These are phyloP conservation scores for Odontomachus brunneus DNA, from an alignment of 1,140 invertebrate species.

Conservation along the genomic window DNA sequence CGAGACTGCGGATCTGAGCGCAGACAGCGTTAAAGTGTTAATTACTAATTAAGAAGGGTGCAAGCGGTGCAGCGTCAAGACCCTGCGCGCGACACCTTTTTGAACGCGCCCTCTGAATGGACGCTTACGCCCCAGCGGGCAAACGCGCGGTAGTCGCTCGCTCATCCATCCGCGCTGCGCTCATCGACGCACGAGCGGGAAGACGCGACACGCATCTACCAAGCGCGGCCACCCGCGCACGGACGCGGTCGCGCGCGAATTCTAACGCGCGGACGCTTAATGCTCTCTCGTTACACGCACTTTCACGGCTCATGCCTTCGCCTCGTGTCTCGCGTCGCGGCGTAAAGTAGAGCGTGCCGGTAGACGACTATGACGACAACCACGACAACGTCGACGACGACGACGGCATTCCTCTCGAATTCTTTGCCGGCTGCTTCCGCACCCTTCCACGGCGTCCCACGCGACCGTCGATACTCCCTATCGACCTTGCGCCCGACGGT, in stretches of 20 bases:
- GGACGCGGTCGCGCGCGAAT: constrained; percentile 52
- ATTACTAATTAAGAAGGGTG: constrained; percentile 86
- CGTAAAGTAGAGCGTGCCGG: constrained; percentile 69
- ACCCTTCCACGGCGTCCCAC: constrained; percentile 47
- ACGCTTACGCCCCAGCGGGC: constrained; percentile 80
- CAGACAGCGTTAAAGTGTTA: constrained; percentile 84
- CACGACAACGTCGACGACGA: constrained; percentile 13
- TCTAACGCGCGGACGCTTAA: constrained; percentile 70
- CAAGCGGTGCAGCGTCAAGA: constrained; percentile 75
- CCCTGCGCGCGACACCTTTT: constrained; percentile 81
- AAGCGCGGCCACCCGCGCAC: constrained; percentile 65
- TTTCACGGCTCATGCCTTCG: constrained; percentile 76
- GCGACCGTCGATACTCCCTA: constrained; percentile 39
- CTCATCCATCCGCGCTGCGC: constrained; percentile 72
- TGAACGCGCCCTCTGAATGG: constrained; percentile 84
- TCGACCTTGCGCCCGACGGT: constrained; percentile 46
- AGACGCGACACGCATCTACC: constrained; percentile 58
- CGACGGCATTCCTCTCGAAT: constrained; percentile 69
- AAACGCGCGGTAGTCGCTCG: constrained; percentile 78
- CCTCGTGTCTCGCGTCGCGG: constrained; percentile 60
- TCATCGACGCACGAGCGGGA: constrained; percentile 61
- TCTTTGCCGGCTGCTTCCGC: constrained; percentile 66
- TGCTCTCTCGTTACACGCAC: constrained; percentile 76
- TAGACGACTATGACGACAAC: constrained; percentile 52
- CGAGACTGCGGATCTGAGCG: constrained; percentile 71